Conservation (phyloP, 1,140 invertebrate genomes). For the Bemisia tabaci region DNA sequence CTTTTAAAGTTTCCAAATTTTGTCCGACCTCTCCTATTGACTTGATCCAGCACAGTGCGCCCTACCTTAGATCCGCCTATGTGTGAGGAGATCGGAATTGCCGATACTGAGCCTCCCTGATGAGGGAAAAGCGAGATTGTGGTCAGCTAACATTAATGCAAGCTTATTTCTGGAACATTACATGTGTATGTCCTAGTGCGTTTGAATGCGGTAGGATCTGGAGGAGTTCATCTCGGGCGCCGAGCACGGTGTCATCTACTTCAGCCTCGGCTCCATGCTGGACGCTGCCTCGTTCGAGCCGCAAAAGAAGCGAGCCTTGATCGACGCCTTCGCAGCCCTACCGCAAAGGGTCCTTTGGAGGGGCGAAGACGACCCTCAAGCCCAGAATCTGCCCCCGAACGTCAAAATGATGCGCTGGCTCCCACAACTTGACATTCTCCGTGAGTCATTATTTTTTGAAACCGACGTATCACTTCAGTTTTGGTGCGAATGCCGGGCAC, state of each 20-base stretch:
- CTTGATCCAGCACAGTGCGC: too few relatives aligned
- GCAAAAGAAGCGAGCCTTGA: constrained; percentile 39
- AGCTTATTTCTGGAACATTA: too few relatives aligned
- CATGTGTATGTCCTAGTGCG: too few relatives aligned
- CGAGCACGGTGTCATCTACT: constrained; percentile 45
- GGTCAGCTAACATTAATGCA: too few relatives aligned
- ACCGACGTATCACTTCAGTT: too few relatives aligned
- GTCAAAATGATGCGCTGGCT: neutral
- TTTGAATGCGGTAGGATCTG: constrained; percentile 30
- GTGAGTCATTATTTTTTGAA: constrained; percentile 21
- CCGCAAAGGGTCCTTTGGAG: constrained; percentile 23
- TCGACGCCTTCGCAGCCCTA: constrained; percentile 41
- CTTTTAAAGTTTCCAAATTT: too few relatives aligned
- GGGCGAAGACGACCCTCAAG: neutral
- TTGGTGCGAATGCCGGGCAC: too few relatives aligned
- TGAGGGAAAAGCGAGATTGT: too few relatives aligned
- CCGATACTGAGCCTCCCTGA: too few relatives aligned
- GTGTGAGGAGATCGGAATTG: too few relatives aligned
- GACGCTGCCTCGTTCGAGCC: constrained; percentile 32
- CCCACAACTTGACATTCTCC: neutral
- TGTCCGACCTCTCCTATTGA: too few relatives aligned
- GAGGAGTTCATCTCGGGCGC: constrained; percentile 41
- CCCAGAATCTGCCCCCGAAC: constrained; percentile 15
- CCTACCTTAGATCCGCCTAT: too few relatives aligned
- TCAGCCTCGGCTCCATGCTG: constrained; percentile 45